Evolutionary conservation across 2,113 vertebrate genomes (phyloP).

Genomic region (Empidonax traillii): DNA sequence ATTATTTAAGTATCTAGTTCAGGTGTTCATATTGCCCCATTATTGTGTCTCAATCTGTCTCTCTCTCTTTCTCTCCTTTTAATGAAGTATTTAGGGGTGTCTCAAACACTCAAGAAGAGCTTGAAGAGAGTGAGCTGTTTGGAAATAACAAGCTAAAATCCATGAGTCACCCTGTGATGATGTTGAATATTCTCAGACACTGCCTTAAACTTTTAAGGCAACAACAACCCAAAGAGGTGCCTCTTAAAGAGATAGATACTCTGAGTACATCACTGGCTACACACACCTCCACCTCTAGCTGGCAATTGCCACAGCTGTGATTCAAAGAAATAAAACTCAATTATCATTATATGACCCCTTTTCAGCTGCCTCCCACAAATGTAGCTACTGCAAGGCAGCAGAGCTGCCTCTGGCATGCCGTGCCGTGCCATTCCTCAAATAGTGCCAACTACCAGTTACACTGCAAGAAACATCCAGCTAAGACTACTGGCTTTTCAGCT

Average conservation of each 20-base stretch:
- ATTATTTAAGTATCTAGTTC: slow-evolving; percentile 49
- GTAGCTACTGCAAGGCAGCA: background rate
- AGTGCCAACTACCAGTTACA: background rate
- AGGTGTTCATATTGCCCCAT: slow-evolving; percentile 35
- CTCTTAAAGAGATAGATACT: background rate
- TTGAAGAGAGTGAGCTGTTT: slow-evolving; percentile 15
- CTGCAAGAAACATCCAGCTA: background rate
- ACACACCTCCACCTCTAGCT: background rate
- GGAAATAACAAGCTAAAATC: slow-evolving; percentile 63
- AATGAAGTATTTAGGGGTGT: slow-evolving; percentile 37
- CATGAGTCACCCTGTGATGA: slow-evolving; percentile 35
- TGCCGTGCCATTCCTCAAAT: background rate
- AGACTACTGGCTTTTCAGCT: background rate
- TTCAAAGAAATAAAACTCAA: no score
- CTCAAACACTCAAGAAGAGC: slow-evolving; percentile 4
- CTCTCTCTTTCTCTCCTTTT: slow-evolving; percentile 4
- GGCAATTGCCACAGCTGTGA: background rate
- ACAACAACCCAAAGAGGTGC: background rate
- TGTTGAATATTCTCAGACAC: slow-evolving; percentile 33
- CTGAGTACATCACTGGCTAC: rapidly evolving
- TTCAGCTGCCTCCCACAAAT: background rate
- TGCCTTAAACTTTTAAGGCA: slow-evolving; percentile 11
- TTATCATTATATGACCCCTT: no score
- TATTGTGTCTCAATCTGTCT: slow-evolving; percentile 50
- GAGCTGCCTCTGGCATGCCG: background rate